These are phyloP conservation scores for Leptinotarsa juncta DNA, from an alignment of 2,888 invertebrate genomes.

Conservation along the genomic window DNA sequence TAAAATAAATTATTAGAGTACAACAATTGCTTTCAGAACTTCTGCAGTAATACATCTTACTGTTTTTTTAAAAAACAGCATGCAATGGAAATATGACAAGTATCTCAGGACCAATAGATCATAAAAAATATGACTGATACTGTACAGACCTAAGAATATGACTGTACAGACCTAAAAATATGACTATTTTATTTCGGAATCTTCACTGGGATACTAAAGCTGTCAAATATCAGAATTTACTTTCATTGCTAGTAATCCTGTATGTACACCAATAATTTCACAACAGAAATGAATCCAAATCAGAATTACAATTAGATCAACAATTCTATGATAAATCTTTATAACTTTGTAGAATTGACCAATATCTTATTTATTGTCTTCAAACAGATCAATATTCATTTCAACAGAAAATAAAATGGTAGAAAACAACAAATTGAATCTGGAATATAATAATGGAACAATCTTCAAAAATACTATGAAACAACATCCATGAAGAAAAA, in stretches of 20 bases:
- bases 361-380: too few species aligned
- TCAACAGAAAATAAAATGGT: not conserved
- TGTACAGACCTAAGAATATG: too few species aligned
- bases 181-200: not conserved
- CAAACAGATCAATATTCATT: not conserved
- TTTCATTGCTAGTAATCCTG: not conserved
- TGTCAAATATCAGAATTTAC: not conserved
- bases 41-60: not conserved
- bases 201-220: too few species aligned
- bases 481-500: not conserved
- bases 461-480: not conserved
- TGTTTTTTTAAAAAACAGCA: not conserved
- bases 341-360: not conserved
- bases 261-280: not conserved
- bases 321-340: not conserved
- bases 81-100: not conserved
- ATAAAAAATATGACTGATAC: too few species aligned
- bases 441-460: not conserved
- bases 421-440: constrained; percentile 4
- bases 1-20: constrained; percentile 20
- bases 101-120: too few species aligned
- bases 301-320: not conserved
- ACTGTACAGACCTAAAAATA: too few species aligned
- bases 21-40: constrained; percentile 10
- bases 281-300: constrained; percentile 1